A percentile compares a stretch with the other conserved stretches of the same genome.
These are phyloP conservation scores for Drosophila multiciliata DNA, from an alignment of 2,888 invertebrate species.

Conservation along the genomic window DNA sequence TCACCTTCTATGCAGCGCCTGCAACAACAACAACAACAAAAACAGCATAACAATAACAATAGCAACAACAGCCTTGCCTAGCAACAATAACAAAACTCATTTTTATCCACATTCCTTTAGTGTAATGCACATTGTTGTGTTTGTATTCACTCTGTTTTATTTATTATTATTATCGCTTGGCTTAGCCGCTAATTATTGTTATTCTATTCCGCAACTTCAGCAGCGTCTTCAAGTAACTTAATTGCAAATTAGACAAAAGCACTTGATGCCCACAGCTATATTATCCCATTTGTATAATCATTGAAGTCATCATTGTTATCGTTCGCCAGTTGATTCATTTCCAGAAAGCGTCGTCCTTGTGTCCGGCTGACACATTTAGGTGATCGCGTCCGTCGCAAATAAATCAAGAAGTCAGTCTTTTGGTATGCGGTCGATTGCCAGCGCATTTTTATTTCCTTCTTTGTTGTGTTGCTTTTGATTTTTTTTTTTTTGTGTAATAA, in stretches of 20 bases:
- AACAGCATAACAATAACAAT: neutral
- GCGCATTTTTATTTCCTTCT: constrained; percentile 16
- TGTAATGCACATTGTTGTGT: constrained; percentile 28
- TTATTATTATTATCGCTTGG: neutral
- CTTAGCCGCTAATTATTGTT: neutral
- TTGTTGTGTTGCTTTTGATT: constrained; percentile 2
- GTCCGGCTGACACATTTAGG: constrained; percentile 28
- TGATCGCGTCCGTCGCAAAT: constrained; percentile 5
- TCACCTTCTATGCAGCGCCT: constrained; percentile 46
- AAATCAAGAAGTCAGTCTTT: constrained; percentile 11
- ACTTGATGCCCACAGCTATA: neutral
- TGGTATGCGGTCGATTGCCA: constrained; percentile 15
- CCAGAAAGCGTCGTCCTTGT: constrained; percentile 30
- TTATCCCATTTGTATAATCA: neutral
- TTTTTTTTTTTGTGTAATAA: constrained; percentile 1
- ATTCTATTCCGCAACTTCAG: neutral
- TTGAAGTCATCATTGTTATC: constrained; percentile 5
- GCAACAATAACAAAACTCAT: constrained; percentile 56
- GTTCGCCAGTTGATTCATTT: constrained; percentile 23
- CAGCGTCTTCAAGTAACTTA: neutral
- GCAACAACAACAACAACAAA: constrained; percentile 13
- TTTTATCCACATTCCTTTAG: constrained; percentile 55
- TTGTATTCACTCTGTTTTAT: constrained; percentile 14
- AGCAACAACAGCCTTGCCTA: constrained; percentile 24
- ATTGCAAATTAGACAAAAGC: neutral